Base-by-base conservation (phyloP, 1,140 invertebrate species). In the Drosophila lowei region DNA sequence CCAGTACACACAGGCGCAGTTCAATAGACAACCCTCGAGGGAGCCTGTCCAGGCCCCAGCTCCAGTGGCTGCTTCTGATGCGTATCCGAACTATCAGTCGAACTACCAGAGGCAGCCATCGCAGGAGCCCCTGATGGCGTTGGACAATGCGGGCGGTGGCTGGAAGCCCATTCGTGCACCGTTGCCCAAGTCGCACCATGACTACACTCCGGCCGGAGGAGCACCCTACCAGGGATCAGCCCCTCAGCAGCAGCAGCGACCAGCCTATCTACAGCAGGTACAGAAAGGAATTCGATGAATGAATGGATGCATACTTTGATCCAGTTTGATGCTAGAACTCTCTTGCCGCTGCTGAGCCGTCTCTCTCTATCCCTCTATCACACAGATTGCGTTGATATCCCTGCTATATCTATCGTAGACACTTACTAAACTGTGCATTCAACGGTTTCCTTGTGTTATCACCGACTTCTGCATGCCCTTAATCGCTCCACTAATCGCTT, bases 191-290 rank as follows among this genome's bases (percentile, higher is more conserved):
- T 13, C 57, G n/a, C 67, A 75, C 6, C 60, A 16, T 15, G 77
- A 81, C 0, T 88, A 66, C 41, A 77, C 38, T 48, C 60, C 50
- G 54, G 57, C 41, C 15, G 65, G 71, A 30, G 65, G 30, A 49
- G 52, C 44, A 59, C 60, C 60, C 21, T 78, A 25, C 71, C 57
- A 49, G 34, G 46, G 28, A 52, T 28, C 67, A 38, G 54, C 5
- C 23, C 23, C 23, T 25, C 62, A 72, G 21, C 64, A 67, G 2
- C 63, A 61, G 41, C 54, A 70, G 7, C 74, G 64, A 15, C 67
- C 92, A 91, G 83, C 72, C 89, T 90, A 90, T 61, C 85, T 89
- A 71, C 90, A 90, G 72, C 91, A 92, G 81, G 81, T 86, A 86
- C 65, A 38, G 3, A 38, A 13, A 38, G 34, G 34, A 13, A 38